Conservation (phyloP, 2,888 invertebrate genomes). For the Drosophila nr. fundita region DNA sequence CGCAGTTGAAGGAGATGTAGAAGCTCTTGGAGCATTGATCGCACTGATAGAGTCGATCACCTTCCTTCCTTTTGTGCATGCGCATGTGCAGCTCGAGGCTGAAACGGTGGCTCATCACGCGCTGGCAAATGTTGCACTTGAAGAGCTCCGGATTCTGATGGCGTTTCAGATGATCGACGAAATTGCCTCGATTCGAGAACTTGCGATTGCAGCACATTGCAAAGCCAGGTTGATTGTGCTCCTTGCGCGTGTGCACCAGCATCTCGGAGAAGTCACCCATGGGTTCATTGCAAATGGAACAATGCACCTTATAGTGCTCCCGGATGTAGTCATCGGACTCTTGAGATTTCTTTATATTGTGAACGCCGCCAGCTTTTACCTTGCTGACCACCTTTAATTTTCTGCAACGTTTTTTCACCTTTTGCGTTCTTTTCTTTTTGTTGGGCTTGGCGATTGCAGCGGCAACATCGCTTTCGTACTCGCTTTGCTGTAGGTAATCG, state of each 20-base stretch:
- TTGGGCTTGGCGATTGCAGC: neutral
- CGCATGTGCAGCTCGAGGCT: slow-evolving; percentile 78
- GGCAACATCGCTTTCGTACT: slow-evolving; percentile 24
- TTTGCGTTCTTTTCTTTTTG: slow-evolving; percentile 15
- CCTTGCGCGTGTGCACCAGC: slow-evolving; percentile 68
- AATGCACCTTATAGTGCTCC: slow-evolving; percentile 80
- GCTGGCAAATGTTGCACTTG: slow-evolving; percentile 78
- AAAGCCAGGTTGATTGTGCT: slow-evolving; percentile 80
- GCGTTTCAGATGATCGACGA: slow-evolving; percentile 82
- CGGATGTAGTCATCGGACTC: slow-evolving; percentile 77
- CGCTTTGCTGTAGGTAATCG: slow-evolving; percentile 35
- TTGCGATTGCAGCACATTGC: slow-evolving; percentile 82
- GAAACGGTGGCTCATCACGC: slow-evolving; percentile 74
- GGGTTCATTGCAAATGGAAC: slow-evolving; percentile 74
- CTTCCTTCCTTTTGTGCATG: slow-evolving; percentile 72
- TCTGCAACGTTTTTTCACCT: slow-evolving; percentile 21
- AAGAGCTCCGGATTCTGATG: slow-evolving; percentile 83
- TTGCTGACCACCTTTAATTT: slow-evolving; percentile 26
- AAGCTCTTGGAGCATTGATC: slow-evolving; percentile 81
- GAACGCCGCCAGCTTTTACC: slow-evolving; percentile 14
- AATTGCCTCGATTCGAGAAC: slow-evolving; percentile 76
- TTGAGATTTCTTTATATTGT: slow-evolving; percentile 59
- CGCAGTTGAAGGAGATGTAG: slow-evolving; percentile 71
- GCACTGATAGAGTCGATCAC: slow-evolving; percentile 76
- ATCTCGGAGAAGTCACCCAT: slow-evolving; percentile 72